These are phyloP conservation scores for Anolis sagrei DNA, from an alignment of 2,113 vertebrate species.

Conservation along the genomic window DNA sequence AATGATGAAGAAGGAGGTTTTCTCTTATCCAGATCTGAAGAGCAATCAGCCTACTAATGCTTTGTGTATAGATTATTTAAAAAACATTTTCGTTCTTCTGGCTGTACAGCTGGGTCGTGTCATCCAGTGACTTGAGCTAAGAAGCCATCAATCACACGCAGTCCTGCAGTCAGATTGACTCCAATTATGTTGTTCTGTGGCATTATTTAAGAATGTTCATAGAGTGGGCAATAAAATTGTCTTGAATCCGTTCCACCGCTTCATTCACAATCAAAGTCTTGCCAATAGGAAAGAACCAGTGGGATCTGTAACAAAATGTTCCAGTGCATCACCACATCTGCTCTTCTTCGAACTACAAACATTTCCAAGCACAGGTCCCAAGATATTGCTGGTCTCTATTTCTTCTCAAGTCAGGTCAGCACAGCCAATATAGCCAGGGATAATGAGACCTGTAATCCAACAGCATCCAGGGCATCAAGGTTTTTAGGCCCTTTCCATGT, in stretches of 20 bases:
- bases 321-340: not conserved
- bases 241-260: not conserved
- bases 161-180: not conserved
- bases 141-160: not conserved
- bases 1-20: constrained; percentile 19
- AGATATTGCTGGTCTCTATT: not conserved
- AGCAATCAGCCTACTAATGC: constrained; percentile 3
- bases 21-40: constrained; percentile 11
- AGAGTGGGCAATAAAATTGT: not conserved
- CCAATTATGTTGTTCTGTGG: not conserved
- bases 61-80: constrained; percentile 1
- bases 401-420: not conserved
- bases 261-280: not conserved
- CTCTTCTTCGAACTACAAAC: too few relatives aligned
- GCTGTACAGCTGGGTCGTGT: not conserved
- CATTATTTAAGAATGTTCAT: too few relatives aligned
- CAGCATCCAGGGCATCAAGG: too few relatives aligned
- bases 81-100: not conserved
- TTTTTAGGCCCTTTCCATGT: too few relatives aligned
- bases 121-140: not conserved
- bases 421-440: not conserved
- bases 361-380: not conserved
- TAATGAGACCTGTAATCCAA: too few relatives aligned
- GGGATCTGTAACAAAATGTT: not conserved
- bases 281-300: not conserved